Percentiles rank a stretch among this genome's conserved stretches.
Conservation (phyloP, 2,113 vertebrate genomes). For the Nothocercus nigrocapillus region DNA sequence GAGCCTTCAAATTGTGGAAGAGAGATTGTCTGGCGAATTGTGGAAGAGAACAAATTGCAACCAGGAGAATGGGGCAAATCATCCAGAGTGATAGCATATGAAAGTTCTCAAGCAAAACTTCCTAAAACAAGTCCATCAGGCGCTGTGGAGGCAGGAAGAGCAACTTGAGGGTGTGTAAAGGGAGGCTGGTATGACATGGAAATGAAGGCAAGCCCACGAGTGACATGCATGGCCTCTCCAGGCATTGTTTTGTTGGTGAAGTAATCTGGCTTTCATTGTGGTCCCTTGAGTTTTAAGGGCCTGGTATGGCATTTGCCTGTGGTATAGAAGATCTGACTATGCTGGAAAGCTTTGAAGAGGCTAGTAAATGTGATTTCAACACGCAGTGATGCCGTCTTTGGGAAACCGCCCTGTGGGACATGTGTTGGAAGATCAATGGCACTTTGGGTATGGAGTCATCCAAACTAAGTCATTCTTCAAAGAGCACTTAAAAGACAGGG, state of each 20-base stretch:
- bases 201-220: background rate
- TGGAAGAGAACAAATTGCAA: background rate
- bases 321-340: background rate
- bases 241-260: background rate
- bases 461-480: background rate
- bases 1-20: background rate
- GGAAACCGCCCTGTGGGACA: no score
- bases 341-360: background rate
- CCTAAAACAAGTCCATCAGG: background rate
- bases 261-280: background rate
- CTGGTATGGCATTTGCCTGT: background rate
- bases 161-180: background rate
- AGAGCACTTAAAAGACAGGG: background rate
- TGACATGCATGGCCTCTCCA: background rate
- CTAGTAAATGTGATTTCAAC: background rate
- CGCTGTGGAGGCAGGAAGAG: background rate
- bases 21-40: background rate
- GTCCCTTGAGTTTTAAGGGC: background rate
- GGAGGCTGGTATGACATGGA: background rate
- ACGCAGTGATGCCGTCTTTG: rapidly evolving
- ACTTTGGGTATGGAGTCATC: background rate
- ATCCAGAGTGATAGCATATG: background rate
- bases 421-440: background rate
- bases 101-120: background rate
- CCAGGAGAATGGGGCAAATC: background rate